Evolutionary conservation across 2,113 vertebrate genomes (phyloP).

Genomic region (Chamaetylas fuelleborni): DNA sequence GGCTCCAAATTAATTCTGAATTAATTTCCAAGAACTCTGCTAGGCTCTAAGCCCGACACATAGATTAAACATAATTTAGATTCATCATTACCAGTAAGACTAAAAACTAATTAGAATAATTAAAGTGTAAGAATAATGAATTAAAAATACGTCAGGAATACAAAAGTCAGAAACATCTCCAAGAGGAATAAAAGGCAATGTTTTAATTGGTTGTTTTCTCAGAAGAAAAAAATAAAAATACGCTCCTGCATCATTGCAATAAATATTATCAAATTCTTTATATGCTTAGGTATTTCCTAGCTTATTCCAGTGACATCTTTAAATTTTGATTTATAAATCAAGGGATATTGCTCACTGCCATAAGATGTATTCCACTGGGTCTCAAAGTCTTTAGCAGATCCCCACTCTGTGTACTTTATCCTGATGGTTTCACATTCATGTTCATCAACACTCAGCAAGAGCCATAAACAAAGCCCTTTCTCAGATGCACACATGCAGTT

Average conservation of each 20-base stretch:
- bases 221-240: not conserved
- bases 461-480: conserved; percentile 30
- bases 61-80: not conserved
- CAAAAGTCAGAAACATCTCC: not conserved
- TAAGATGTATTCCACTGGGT: not conserved
- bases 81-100: not conserved
- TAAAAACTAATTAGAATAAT: not conserved
- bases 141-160: not conserved
- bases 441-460: conserved; percentile 47
- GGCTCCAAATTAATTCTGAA: not conserved
- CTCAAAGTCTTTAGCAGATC: conserved; percentile 29
- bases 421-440: not conserved
- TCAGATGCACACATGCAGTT: conserved; percentile 4
- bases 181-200: not conserved
- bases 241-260: not conserved
- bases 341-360: not conserved
- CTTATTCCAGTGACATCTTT: not conserved
- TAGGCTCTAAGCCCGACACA: not conserved
- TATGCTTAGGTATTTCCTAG: not conserved
- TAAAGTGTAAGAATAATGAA: not conserved
- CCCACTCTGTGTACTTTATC: not conserved
- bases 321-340: conserved; percentile 17
- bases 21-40: not conserved
- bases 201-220: not conserved
- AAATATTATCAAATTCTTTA: not conserved